Conservation (phyloP, 2,113 vertebrate species). For the Sterrhoptilus dennistouni region DNA sequence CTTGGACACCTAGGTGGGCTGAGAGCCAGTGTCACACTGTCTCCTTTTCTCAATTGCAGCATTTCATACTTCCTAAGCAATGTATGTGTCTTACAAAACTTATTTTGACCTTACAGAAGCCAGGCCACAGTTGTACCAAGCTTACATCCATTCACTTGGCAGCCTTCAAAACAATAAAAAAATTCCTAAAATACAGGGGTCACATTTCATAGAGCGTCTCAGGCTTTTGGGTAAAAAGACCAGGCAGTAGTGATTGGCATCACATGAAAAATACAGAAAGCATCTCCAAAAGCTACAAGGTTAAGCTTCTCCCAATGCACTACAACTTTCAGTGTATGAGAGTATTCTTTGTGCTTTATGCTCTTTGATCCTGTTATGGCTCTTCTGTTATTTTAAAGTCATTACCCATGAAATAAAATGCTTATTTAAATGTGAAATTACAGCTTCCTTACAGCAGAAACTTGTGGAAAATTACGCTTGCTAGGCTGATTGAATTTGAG, state of each 20-base stretch:
- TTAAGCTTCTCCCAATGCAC: neutral
- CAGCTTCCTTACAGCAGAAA: slow-evolving; percentile 31
- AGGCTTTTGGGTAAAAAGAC: neutral
- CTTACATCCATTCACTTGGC: neutral
- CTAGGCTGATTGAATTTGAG: slow-evolving; percentile 32
- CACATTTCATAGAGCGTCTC: neutral
- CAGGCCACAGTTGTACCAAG: neutral
- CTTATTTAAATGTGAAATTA: slow-evolving; percentile 34
- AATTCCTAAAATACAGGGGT: neutral
- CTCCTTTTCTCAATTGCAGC: neutral
- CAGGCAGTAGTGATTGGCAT: neutral
- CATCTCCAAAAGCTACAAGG: neutral
- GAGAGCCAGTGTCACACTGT: neutral
- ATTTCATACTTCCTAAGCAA: neutral
- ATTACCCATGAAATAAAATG: neutral
- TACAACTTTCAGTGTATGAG: neutral
- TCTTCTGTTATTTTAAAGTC: neutral
- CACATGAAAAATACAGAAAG: neutral
- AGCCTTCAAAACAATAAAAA: neutral
- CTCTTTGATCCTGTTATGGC: neutral
- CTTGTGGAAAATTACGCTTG: neutral
- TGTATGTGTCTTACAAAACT: neutral
- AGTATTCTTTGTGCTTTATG: neutral
- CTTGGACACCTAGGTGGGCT: neutral
- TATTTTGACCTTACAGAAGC: neutral